phyloP scores from a whole-genome alignment of 2,797 vertebrate genomes.

The Prunella strophiata region DNA sequence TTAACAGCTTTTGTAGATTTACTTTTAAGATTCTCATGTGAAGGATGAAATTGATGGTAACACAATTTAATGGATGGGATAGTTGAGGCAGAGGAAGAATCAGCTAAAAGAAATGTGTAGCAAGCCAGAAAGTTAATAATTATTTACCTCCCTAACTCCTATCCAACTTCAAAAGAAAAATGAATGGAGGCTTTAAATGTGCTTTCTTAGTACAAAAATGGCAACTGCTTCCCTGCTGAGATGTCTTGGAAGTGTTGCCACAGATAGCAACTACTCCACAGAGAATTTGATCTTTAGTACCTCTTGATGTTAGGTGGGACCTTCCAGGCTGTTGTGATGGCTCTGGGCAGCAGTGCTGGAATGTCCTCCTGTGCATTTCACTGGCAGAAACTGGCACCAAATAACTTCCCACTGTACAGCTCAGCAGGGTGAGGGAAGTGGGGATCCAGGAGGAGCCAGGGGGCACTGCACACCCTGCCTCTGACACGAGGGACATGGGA shows the following conservation, averaged over 20 bases:
- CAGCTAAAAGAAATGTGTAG: not conserved
- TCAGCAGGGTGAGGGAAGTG: fast-evolving
- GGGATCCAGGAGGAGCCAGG: not conserved
- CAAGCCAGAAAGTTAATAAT: not conserved
- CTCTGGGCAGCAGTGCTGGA: not conserved
- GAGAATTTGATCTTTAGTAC: not conserved
- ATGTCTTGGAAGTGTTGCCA: not conserved
- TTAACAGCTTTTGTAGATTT: not conserved
- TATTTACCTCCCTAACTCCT: not conserved
- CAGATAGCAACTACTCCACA: not conserved
- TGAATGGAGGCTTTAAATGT: not conserved
- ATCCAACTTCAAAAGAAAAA: not conserved
- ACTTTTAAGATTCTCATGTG: not conserved
- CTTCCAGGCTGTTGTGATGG: not conserved
- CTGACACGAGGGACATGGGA: fast-evolving
- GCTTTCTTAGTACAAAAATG: not conserved
- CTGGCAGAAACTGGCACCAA: not conserved
- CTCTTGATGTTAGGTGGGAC: not conserved
- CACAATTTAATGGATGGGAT: not conserved
- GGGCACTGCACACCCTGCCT: not conserved
- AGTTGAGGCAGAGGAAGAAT: not conserved
- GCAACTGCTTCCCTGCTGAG: not conserved
- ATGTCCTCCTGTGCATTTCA: not conserved
- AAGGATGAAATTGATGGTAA: not conserved
- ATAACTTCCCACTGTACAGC: not conserved